Conservation (phyloP, 2,888 invertebrate species). For the Panzeria rudis region DNA sequence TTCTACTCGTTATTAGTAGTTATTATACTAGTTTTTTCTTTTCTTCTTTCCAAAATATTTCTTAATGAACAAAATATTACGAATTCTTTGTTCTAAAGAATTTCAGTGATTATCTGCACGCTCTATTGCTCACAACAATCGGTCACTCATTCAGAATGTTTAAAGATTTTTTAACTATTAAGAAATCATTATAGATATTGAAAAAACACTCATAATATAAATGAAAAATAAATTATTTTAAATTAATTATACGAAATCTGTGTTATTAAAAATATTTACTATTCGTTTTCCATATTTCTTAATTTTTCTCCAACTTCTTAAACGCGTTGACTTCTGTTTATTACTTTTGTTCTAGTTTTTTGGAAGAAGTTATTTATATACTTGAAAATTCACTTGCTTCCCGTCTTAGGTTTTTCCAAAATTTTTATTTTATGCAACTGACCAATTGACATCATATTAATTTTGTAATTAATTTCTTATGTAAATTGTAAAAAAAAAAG, state of each 20-base stretch:
- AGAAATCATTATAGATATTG: background rate
- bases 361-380: slow-evolving; percentile 70
- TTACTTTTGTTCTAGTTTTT: slow-evolving; percentile 18
- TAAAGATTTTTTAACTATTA: background rate
- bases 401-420: slow-evolving; percentile 54
- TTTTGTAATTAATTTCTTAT: slow-evolving; percentile 68
- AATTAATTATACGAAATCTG: slow-evolving; percentile 22
- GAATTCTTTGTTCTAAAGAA: background rate
- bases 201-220: slow-evolving; percentile 5
- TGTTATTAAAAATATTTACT: slow-evolving; percentile 32
- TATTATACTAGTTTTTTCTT: background rate
- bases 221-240: too few relatives aligned
- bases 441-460: slow-evolving; percentile 72
- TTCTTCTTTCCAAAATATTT: slow-evolving; percentile 1
- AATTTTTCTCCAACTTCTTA: slow-evolving; percentile 24
- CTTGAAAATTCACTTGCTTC: slow-evolving; percentile 69
- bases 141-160: slow-evolving; percentile 43
- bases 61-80: slow-evolving; percentile 30
- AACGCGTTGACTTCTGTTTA: slow-evolving; percentile 51
- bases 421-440: slow-evolving; percentile 67
- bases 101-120: slow-evolving; percentile 55
- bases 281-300: slow-evolving; percentile 9
- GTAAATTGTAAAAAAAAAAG: slow-evolving; percentile 59
- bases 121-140: slow-evolving; percentile 44
- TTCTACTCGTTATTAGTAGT: slow-evolving; percentile 16